These are phyloP conservation scores for Cynoglossus semilaevis DNA, from an alignment of 2,113 vertebrate genomes.

Conservation along the genomic window DNA sequence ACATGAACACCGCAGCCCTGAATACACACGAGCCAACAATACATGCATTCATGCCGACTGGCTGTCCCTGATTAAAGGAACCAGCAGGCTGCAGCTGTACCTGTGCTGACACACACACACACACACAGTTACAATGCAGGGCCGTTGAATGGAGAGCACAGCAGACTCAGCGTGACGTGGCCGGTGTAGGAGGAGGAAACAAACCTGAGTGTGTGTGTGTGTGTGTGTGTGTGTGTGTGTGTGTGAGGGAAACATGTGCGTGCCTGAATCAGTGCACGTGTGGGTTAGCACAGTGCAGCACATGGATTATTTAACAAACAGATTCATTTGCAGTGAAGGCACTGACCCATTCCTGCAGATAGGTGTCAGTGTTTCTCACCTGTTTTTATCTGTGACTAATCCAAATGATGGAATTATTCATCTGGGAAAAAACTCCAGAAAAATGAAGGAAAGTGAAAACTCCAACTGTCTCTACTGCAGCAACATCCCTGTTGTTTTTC, in stretches of 20 bases:
- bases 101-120: slow-evolving; percentile 69
- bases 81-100: slow-evolving; percentile 94
- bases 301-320: background rate
- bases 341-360: too few species aligned
- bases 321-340: background rate
- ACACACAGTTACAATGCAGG: slow-evolving; percentile 81
- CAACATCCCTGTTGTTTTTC: too few species aligned
- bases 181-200: slow-evolving; percentile 71
- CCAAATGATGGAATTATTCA: too few species aligned
- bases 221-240: background rate
- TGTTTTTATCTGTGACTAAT: too few species aligned
- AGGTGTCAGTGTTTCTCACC: too few species aligned
- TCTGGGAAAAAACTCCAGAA: too few species aligned
- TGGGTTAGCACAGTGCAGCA: too few species aligned
- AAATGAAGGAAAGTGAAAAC: too few species aligned
- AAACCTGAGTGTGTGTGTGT: slow-evolving; percentile 9
- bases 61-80: slow-evolving; percentile 96
- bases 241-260: too few species aligned
- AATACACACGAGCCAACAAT: slow-evolving; percentile 98
- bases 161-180: slow-evolving; percentile 91
- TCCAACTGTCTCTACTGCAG: too few species aligned
- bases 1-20: slow-evolving; percentile 74
- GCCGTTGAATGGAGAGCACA: slow-evolving; percentile 92
- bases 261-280: too few species aligned
- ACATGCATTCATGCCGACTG: slow-evolving; percentile 94